A percentile compares a stretch with the other conserved stretches of the same genome.
Evolutionary conservation across 2,113 vertebrate species (phyloP).

Genomic region (Stercorarius parasiticus): DNA sequence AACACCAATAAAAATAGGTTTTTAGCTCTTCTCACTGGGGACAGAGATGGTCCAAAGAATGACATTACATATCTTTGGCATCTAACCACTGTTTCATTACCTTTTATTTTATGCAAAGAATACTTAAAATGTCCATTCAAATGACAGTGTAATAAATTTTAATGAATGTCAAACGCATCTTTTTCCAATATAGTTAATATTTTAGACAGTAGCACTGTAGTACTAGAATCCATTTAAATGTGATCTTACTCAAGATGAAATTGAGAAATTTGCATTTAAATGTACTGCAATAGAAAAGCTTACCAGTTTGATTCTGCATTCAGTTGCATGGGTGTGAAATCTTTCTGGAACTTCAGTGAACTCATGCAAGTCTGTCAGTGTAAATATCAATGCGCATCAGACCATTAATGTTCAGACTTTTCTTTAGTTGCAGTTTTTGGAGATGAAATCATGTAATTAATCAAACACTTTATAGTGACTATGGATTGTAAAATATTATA

Average conservation of each 20-base stretch:
- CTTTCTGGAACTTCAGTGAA: neutral
- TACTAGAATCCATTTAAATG: neutral
- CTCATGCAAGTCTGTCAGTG: neutral
- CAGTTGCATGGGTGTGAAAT: neutral
- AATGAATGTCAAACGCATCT: neutral
- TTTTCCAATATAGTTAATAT: neutral
- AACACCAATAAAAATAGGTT: neutral
- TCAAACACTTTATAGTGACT: neutral
- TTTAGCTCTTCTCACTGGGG: neutral
- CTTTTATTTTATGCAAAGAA: constrained; percentile 4
- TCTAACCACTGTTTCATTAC: neutral
- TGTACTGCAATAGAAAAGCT: neutral
- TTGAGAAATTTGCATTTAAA: constrained; percentile 30
- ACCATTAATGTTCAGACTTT: neutral
- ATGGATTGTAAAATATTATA: neutral
- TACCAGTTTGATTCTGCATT: neutral
- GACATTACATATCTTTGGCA: neutral
- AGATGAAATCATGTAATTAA: neutral
- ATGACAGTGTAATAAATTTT: neutral
- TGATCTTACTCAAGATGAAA: constrained; percentile 4
- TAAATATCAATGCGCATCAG: neutral
- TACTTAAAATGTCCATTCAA: neutral
- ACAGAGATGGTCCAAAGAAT: neutral
- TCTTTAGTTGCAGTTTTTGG: neutral
- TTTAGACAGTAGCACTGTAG: neutral